Percentiles rank a stretch among this genome's conserved stretches.
Evolutionary conservation across 2,888 invertebrate species (phyloP).

Genomic region (Gari tellinella): DNA sequence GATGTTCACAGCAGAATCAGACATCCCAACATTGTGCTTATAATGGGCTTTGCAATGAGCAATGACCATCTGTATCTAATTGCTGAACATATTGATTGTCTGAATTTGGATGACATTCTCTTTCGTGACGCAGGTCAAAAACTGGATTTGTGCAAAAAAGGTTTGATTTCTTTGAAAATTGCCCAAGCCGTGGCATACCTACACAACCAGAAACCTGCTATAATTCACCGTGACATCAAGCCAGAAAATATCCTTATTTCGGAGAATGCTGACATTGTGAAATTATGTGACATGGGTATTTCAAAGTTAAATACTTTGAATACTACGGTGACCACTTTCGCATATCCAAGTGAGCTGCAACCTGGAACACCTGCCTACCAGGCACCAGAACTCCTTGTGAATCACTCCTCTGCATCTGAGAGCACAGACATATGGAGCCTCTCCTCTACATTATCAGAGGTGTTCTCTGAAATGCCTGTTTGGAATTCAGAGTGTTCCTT

Average conservation of each 20-base stretch:
- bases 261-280: constrained; percentile 8
- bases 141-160: constrained; percentile 1
- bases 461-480: too few species aligned
- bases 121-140: constrained; percentile 16
- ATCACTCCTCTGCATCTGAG: constrained; percentile 6
- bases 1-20: constrained; percentile 20
- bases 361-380: constrained; percentile 48
- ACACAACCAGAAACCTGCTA: constrained; percentile 27
- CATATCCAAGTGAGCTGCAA: constrained; percentile 1
- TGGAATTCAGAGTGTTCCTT: too few species aligned
- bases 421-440: constrained; percentile 40
- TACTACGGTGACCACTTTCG: constrained; percentile 23
- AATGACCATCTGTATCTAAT: constrained; percentile 24
- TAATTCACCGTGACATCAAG: constrained; percentile 46
- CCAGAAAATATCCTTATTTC: constrained; percentile 42
- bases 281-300: constrained; percentile 32
- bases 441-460: too few species aligned
- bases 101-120: constrained; percentile 32
- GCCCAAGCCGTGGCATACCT: constrained; percentile 25
- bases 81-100: constrained; percentile 23
- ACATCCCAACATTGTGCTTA: constrained; percentile 38
- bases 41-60: constrained; percentile 11
- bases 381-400: constrained; percentile 34
- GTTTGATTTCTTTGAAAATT: constrained; percentile 9
- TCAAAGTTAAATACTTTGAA: constrained; percentile 39